Evolutionary conservation across 2,888 invertebrate species (phyloP), one percentile per base, ranked within the genome.

Genomic region (Eupithecia tripunctaria): DNA sequence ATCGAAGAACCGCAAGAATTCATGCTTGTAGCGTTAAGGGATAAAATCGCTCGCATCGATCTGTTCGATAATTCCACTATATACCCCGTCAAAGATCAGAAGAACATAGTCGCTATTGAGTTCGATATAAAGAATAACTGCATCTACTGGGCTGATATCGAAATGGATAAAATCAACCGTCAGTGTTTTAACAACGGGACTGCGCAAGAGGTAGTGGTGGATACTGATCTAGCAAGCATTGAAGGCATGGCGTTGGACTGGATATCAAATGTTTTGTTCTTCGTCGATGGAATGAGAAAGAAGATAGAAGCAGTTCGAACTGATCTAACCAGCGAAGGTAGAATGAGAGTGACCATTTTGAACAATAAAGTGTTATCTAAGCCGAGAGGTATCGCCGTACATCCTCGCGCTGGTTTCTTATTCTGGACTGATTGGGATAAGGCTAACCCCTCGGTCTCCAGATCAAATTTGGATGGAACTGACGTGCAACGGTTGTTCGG

Each of bases 391-490:
- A 97, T 98, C 70, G 97, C 97, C 0, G 96, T 98, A 0, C 98
- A 98, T 91, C 98, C 98, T 0, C 95, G 95, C 84, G 96, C 96
- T 68, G 98, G 98, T 72, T 97, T 96, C 80, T 76, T 95, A 88
- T 98, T 97, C 87, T 98, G 98, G 97, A 97, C 98, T 0, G 98
- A 98, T 86, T 98, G 98, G 98, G 97, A 97, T 6, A 95, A 95
- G 4, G 95, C 94, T n/a, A 95, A 95, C 78, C 97, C 98, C 0
- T 96, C 97, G 0, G 96, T 98, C 10, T 97, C 96, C 10, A 94
- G 97, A 68, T 96, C 98, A 0, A 96, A 97, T 85, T 94, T 98
- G 76, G 98, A 98, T 85, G 98, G 98, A 0, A 95, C 94, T 0
- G 95, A 97, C 75, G 95, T 96, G 0, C 95, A 95, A 80, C 95